Percentiles rank a stretch among this genome's conserved stretches.
These are phyloP conservation scores for Drosophila albomicans DNA, from an alignment of 1,140 invertebrate genomes.

Conservation along the genomic window DNA sequence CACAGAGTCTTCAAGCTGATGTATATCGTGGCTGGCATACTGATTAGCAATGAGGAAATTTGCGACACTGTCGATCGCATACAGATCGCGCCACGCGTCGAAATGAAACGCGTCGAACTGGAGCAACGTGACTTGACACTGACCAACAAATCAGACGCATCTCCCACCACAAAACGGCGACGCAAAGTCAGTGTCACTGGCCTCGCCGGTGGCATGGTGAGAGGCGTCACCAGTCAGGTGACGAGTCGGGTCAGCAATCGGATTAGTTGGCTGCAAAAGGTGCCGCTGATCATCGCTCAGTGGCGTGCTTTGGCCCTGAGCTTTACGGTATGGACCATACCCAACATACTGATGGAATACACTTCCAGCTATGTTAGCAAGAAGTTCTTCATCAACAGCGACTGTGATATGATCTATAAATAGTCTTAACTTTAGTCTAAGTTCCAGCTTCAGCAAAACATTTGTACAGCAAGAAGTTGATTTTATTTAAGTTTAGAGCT, in stretches of 20 bases:
- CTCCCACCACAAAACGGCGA: constrained; percentile 14
- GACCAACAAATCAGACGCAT: not conserved
- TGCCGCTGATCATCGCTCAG: constrained; percentile 56
- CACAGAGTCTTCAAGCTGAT: constrained; percentile 79
- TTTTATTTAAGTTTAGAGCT: constrained; percentile 55
- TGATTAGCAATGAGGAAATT: constrained; percentile 81
- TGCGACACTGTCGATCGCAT: constrained; percentile 82
- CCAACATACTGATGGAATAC: constrained; percentile 69
- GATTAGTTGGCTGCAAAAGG: constrained; percentile 60
- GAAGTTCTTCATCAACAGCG: constrained; percentile 74
- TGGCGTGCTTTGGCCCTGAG: constrained; percentile 60
- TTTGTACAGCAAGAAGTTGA: constrained; percentile 27
- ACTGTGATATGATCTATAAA: constrained; percentile 84
- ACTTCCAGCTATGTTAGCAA: constrained; percentile 73
- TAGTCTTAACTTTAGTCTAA: constrained; percentile 26
- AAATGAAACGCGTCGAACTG: constrained; percentile 58
- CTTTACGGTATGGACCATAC: constrained; percentile 78
- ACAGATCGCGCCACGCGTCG: constrained; percentile 81
- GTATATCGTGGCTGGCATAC: constrained; percentile 81
- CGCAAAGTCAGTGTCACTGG: constrained; percentile 62
- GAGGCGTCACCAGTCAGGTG: constrained; percentile 64
- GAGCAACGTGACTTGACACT: constrained; percentile 15
- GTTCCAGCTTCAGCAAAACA: not conserved
- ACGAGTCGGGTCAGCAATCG: constrained; percentile 59
- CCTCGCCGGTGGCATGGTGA: constrained; percentile 59